A percentile compares a stretch with the other conserved stretches of the same genome.
phyloP scores from a whole-genome alignment of 2,113 vertebrate genomes.

The Campylomormyrus numenius region DNA sequence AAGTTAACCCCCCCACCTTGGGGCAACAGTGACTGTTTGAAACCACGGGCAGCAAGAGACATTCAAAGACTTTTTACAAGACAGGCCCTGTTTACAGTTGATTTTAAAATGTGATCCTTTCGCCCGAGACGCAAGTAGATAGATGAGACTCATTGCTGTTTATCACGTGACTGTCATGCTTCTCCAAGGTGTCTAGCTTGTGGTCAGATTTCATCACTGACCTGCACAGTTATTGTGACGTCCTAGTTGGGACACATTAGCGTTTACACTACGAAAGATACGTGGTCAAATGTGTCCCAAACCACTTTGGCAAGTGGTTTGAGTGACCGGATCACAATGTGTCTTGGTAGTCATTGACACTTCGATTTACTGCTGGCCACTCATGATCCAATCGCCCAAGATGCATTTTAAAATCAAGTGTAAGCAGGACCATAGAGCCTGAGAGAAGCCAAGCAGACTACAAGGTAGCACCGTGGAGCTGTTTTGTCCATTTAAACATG shows the following conservation, averaged over 20 bases:
- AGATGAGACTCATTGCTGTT: background rate
- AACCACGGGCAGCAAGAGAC: background rate
- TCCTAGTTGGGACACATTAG: background rate
- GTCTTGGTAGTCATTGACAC: background rate
- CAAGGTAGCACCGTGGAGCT: background rate
- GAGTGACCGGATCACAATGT: background rate
- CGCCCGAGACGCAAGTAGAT: background rate
- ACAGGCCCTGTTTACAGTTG: background rate
- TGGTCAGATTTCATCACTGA: background rate
- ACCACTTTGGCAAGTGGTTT: background rate
- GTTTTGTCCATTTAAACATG: background rate
- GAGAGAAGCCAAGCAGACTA: background rate
- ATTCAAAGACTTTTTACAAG: background rate
- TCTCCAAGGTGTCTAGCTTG: background rate
- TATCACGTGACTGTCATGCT: background rate
- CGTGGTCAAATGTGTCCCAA: background rate
- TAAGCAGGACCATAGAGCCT: background rate
- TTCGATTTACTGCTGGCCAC: background rate
- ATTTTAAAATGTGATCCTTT: background rate
- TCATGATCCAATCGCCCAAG: background rate
- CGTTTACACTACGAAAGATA: background rate
- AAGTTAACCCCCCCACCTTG: background rate
- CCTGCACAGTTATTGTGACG: background rate
- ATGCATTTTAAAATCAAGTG: background rate
- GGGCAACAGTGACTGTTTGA: background rate